A percentile compares a stretch with the other conserved stretches of the same genome.
These are phyloP conservation scores for Palloptera scutellata DNA, from an alignment of 2,888 invertebrate species.

Conservation along the genomic window DNA sequence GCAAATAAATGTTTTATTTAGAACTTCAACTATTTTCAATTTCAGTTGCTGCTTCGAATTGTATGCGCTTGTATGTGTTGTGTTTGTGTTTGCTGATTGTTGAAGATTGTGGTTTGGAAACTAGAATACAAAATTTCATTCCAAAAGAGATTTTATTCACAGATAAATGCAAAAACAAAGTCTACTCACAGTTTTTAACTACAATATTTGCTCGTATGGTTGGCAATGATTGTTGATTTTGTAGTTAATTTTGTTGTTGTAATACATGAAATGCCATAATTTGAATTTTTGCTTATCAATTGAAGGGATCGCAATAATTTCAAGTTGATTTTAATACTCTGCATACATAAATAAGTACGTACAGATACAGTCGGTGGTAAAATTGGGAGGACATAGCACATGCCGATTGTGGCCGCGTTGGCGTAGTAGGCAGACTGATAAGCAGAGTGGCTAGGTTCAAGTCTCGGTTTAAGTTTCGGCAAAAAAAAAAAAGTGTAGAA, in stretches of 20 bases:
- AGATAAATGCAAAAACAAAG: conserved; percentile 4
- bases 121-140: conserved; percentile 15
- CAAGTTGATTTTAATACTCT: no score
- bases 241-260: conserved; percentile 32
- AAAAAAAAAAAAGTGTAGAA: no score
- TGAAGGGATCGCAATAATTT: conserved; percentile 6
- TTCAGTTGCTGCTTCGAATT: conserved; percentile 4
- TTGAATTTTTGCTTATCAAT: conserved; percentile 15
- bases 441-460: no score
- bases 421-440: no score
- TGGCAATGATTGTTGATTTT: conserved; percentile 45
- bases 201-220: neutral
- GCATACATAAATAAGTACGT: no score
- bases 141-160: conserved; percentile 1
- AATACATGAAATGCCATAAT: conserved; percentile 27
- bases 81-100: conserved; percentile 13
- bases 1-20: conserved; percentile 9
- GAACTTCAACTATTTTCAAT: conserved; percentile 6
- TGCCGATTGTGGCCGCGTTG: no score
- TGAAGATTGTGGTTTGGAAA: conserved; percentile 11
- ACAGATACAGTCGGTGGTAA: no score
- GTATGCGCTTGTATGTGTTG: neutral
- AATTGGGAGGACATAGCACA: no score
- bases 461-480: no score
- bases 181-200: neutral